Evolutionary conservation across 30 jellyfish, hydroid and myxozoan species (phyloP), one percentile per base, ranked within the genome.

Genomic region (Turritopsis rubra): DNA sequence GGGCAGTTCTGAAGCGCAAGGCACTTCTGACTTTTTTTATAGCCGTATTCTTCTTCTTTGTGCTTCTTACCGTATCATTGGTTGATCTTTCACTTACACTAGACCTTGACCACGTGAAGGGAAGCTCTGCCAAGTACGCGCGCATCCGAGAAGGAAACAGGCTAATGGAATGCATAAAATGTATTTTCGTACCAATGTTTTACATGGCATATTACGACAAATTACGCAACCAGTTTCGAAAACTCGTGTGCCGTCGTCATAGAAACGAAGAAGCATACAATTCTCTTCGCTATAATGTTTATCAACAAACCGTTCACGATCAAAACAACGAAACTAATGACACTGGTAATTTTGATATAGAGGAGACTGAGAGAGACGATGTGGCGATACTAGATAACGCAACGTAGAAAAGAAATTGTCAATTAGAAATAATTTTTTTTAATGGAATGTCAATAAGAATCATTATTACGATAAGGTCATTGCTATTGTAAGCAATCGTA

Each of bases 331-430:
- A 53, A 29, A 19, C 16, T 8, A 24, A 23, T 8, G 80, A 16
- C 23, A 26, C 28, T 9, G 66, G 27, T 9, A 23, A 26, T 23
- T 25, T 21, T 31, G 79, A 78, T 31, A 29, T 21, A 23, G 85
- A 78, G 17, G 85, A 78, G 22, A 78, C 85, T 7, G 85, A 78
- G 22, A 23, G 85, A 18, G 85, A 78, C 79, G 85, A 78, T 78
- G 79, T 78, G 13, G 85, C 85, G 52, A 78, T 78, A 25, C 53
- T 78, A 53, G 79, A 78, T 78, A 68, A 68, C 8, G 77, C 77
- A 68, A n/a, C 77, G 8, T 68, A n/a, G 30, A 68, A 7, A 16
- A n/a, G 31, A n/a, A 23, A 7, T 68, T 68, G 16, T 0, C 77
- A 68, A n/a, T 27, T 68, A 68, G 77, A 68, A 8, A 9, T 7